Base-by-base conservation (phyloP, 2,797 vertebrate genomes). In the Psittacula echo region DNA sequence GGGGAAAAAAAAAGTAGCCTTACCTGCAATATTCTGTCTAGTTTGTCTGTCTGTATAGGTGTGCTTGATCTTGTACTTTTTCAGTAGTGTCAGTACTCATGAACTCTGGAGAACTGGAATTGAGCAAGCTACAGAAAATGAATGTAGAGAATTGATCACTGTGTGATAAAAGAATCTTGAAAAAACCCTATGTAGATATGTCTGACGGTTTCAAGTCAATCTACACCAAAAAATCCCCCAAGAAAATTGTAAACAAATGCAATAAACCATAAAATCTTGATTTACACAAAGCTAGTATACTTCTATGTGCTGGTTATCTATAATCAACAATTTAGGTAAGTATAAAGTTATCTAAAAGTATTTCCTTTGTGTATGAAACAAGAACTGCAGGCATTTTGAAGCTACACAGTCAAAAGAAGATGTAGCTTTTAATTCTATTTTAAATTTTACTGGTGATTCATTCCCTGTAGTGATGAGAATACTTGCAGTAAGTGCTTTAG, bases 241-340 rank as follows among this genome's bases (percentile, higher is more conserved):
- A 50, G 76, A 79, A 91, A 92, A 53, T 42, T 97, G 87, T 97
- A 94, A 97, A 94, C 77, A 95, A 73, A 64, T 21, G 93, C 97
- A 98, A 97, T 98, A 97, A 98, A 98, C 34, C 87, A 20, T 90
- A 79, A 96, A 85, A 76, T 90, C 77, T 80, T 93, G 92, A 95
- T 90, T 95, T 93, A 76, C 78, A 89, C 37, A 6, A 87, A 62
- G 27, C 58, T 70, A 85, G 9, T 87, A n/a, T 68, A 61, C 48
- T 84, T 92, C 26, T 64, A 53, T 94, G 34, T 96, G 72, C 80
- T 86, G 29, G 89, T 30, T 72, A 1, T 85, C 3, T 56, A 19
- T 41, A 73, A 48, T 60, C 10, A 65, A 23, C 2, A 3, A 45
- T 92, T 87, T 19, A 60, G 50, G 51, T 75, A 84, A 58, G 29